Evolutionary conservation across 2,797 vertebrate species (phyloP), one percentile per base, ranked within the genome.

Genomic region (Decapterus maruadsi): DNA sequence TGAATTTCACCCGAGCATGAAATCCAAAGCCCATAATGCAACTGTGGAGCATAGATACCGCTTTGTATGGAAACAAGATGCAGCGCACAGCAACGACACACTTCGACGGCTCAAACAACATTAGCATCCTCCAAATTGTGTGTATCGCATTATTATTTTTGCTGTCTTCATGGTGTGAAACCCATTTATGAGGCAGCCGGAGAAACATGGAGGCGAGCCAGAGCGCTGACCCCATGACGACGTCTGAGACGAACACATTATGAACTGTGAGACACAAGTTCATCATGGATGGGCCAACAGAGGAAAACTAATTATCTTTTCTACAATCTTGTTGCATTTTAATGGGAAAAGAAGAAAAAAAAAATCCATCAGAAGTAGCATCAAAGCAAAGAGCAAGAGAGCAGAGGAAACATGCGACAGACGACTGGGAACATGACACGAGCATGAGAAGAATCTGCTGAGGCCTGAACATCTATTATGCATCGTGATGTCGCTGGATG

Each of bases 101-200:
- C 77, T 74, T 64, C 26, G 70, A 58, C 63, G 81, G 68, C 80
- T 80, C 60, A 81, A 80, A 88, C 63, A 77, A 68, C 70, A 80
- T 83, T 73, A 84, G 72, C 75, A 67, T 71, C 57, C 56, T 46
- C 36, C 43, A 48, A 71, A 73, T 75, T 12, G 38, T 56, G 68
- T 58, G 29, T 36, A 72, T 84, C 54, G 10, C 70, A 0, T 78
- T 57, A 75, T 77, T 50, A 75, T 78, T 63, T 63, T 40, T 1
- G 42, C 0, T 16, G 63, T 79, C 77, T 46, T 59, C 22, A n/a
- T 63, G 19, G 55, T 11, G 57, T 71, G 76, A 72, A 82, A 81
- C 77, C 51, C 58, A 76, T 80, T 58, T 36, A 36, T 62, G 50
- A 78, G 40, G 68, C 55, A 78, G 68, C 61, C 19, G 4, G 6